Evolutionary conservation across 2,888 invertebrate species (phyloP), one percentile per base, ranked within the genome.

Genomic region (Andrena bucephala): DNA sequence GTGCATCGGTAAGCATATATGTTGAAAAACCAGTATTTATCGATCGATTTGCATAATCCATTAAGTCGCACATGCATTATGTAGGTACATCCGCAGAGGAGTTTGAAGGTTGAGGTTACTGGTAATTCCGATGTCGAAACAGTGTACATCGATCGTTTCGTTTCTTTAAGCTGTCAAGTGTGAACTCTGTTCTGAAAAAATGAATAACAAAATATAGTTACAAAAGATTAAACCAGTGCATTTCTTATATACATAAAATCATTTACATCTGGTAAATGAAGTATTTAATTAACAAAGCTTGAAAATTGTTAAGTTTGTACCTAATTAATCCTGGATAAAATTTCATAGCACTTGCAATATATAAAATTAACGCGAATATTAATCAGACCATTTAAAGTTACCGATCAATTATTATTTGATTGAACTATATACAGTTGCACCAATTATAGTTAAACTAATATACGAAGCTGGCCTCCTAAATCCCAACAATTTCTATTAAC

Each of bases 1-100:
- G 84, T 90, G 87, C 81, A 89, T 85, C 88, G 92, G 92, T 92
- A 87, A 91, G 86, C 70, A 76, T 50, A 76, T 50, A 72, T 42
- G 20, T 63, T 62, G 60, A 8, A 42, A 24, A 54, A 52, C 52
- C 10, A 20, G 33, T 67, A 60, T 48, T 13, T 50, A 65, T 27
- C 60, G 24, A 54, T 63, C 20, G n/a, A 74, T 71, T 83, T 68
- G 59, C 68, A 52, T 65, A 83, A 77, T 74, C 42, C 71, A 59
- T 67, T 63, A 70, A 27, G n/a, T 57, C 62, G 2, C n/a, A 33
- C 50, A 52, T 48, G 27, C 31, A 52, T 52, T 50, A 62, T 20
- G 57, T 16, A 42, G 13, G 42, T 0, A 24, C 24, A 33, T 36
- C 33, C 31, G 33, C 8, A 36, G 13, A 66, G 54, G 16, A 31